Evolutionary conservation across 2,888 invertebrate species (phyloP), one percentile per base, ranked within the genome.

Genomic region (Troides aeacus): DNA sequence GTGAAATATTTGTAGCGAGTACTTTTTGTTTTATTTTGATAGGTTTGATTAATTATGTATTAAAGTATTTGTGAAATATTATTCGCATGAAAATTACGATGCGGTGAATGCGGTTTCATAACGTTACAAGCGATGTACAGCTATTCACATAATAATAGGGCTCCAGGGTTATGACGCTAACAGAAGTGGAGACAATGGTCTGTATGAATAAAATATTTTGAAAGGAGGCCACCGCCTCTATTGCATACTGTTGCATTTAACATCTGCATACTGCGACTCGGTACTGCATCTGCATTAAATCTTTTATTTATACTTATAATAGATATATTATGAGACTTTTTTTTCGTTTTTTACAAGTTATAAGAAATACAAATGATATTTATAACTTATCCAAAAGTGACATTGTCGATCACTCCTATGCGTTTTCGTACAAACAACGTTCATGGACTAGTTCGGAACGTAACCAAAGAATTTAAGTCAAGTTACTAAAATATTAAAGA

Each of bases 161-260:
- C 66, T 24, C 21, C 46, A 23, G 65, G 53, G 62, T 72, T 62
- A 71, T 65, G 66, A 59, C 58, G 66, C 69, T 70, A 21, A 46
- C 64, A 57, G 68, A 46, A 64, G 18, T 62, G 17, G 67, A 72
- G 67, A 76, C 75, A 83, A 83, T 78, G 76, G 71, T 36, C 69
- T 64, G 75, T 72, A 81, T 84, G 84, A 85, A 84, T 86, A 84
- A 84, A 80, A 82, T 85, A 82, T 82, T 73, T 74, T 71, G 76
- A 76, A 81, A 81, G 72, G 77, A 72, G 81, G 76, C 71, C 78
- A 78, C 69, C 65, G 73, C 70, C 63, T 21, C 59, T 68, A 60
- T 64, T 24, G 62, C 68, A 60, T 63, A 63, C 70, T 62, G 59
- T 66, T 69, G 70, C 66, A 66, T 63, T 63, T 66, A 53, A 39